These are phyloP conservation scores for Donacobius atricapilla DNA, from an alignment of 2,113 vertebrate species.

Conservation along the genomic window DNA sequence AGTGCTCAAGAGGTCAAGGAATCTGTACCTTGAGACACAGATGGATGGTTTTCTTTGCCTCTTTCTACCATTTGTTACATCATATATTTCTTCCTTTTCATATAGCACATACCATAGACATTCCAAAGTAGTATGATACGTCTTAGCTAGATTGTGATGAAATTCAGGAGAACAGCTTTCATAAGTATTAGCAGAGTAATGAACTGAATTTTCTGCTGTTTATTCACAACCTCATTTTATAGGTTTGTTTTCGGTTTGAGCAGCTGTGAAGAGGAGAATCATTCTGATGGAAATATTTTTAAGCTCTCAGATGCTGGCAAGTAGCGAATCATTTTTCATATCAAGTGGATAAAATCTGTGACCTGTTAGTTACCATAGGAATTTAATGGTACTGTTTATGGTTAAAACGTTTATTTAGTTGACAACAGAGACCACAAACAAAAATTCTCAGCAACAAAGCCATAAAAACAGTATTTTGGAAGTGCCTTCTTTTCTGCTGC, in stretches of 20 bases:
- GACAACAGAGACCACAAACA: neutral
- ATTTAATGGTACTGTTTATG: neutral
- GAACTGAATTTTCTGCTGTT: neutral
- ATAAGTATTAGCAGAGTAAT: neutral
- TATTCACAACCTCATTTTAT: neutral
- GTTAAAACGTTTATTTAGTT: slow-evolving; percentile 11
- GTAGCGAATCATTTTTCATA: slow-evolving; percentile 9
- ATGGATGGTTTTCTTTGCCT: neutral
- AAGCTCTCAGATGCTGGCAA: neutral
- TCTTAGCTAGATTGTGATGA: neutral
- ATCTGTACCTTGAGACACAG: neutral
- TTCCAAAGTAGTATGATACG: neutral
- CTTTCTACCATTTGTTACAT: neutral
- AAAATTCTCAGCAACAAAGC: neutral
- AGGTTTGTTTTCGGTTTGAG: slow-evolving; percentile 21
- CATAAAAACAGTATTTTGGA: neutral
- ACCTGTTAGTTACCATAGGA: neutral
- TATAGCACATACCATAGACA: neutral
- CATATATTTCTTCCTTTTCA: neutral
- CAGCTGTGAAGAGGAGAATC: slow-evolving; percentile 9
- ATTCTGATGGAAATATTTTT: slow-evolving; percentile 13
- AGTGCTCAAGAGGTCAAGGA: neutral
- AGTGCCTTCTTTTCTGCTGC: neutral
- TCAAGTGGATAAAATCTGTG: neutral
- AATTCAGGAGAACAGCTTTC: neutral